phyloP scores from a whole-genome alignment of 2,888 invertebrate genomes.

The Allygus modestus region DNA sequence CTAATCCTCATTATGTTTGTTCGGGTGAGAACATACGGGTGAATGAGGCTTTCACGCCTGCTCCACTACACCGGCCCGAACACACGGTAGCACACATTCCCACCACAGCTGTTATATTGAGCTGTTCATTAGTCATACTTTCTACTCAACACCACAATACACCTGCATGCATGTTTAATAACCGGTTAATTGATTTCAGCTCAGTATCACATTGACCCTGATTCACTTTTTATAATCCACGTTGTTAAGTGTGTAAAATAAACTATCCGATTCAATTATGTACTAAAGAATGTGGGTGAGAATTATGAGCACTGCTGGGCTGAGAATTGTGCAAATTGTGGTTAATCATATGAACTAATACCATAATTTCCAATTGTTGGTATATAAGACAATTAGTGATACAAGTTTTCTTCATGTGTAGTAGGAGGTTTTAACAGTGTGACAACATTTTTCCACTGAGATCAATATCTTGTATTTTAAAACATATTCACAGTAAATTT shows the following conservation, averaged over 20 bases:
- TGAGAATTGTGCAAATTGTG: too few species aligned
- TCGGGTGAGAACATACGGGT: conserved; percentile 6
- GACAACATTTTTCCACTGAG: too few species aligned
- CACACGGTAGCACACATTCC: conserved; percentile 1
- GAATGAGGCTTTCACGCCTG: conserved; percentile 20
- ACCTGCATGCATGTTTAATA: conserved; percentile 32
- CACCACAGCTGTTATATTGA: conserved; percentile 22
- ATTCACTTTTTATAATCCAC: neutral
- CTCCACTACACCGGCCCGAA: neutral
- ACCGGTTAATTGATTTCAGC: conserved; percentile 3
- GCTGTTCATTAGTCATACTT: conserved; percentile 46
- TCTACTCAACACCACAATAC: conserved; percentile 43
- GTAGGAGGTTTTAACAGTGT: too few species aligned
- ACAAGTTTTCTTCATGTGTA: too few species aligned
- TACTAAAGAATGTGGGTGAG: too few species aligned
- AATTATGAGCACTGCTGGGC: neutral
- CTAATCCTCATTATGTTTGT: neutral
- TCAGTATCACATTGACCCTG: conserved; percentile 18
- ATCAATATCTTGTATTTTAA: too few species aligned
- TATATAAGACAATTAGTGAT: too few species aligned
- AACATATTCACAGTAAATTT: too few species aligned
- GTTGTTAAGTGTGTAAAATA: too few species aligned
- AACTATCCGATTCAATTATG: neutral
- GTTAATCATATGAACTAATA: too few species aligned
- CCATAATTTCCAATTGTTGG: too few species aligned